A percentile compares a stretch with the other conserved stretches of the same genome.
Evolutionary conservation across 2,113 vertebrate species (phyloP).

Genomic region (Gorilla gorilla): DNA sequence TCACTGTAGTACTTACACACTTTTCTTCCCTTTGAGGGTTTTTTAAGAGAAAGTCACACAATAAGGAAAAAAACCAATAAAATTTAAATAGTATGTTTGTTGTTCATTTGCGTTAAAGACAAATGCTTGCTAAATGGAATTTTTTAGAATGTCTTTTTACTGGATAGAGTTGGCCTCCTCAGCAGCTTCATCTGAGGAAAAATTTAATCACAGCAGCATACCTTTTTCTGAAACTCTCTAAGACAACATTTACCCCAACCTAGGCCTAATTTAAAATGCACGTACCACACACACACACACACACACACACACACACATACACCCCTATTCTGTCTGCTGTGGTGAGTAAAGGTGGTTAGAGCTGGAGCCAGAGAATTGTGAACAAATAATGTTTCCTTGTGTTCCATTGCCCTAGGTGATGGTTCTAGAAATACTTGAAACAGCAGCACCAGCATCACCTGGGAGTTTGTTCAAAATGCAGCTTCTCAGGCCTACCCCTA

Average conservation of each 20-base stretch:
- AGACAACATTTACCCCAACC: neutral
- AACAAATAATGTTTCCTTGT: neutral
- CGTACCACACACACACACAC: neutral
- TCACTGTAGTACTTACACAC: neutral
- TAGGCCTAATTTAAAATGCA: neutral
- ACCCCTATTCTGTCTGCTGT: neutral
- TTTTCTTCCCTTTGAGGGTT: neutral
- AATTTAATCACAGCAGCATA: neutral
- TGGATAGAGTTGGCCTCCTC: neutral
- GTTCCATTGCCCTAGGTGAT: too few relatives aligned
- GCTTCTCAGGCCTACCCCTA: neutral
- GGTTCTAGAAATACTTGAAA: neutral
- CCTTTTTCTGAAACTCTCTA: neutral
- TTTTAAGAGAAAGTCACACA: neutral
- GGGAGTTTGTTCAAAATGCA: neutral
- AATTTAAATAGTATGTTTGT: neutral
- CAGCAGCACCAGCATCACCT: neutral
- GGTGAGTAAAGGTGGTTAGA: neutral
- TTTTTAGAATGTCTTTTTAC: neutral
- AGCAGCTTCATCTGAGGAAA: neutral
- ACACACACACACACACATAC: neutral
- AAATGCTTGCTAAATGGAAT: neutral
- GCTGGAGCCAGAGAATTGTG: neutral
- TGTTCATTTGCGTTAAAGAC: neutral
- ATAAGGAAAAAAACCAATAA: neutral